Conservation (phyloP, 2,888 invertebrate genomes). For the Tubulanus polymorphus region DNA sequence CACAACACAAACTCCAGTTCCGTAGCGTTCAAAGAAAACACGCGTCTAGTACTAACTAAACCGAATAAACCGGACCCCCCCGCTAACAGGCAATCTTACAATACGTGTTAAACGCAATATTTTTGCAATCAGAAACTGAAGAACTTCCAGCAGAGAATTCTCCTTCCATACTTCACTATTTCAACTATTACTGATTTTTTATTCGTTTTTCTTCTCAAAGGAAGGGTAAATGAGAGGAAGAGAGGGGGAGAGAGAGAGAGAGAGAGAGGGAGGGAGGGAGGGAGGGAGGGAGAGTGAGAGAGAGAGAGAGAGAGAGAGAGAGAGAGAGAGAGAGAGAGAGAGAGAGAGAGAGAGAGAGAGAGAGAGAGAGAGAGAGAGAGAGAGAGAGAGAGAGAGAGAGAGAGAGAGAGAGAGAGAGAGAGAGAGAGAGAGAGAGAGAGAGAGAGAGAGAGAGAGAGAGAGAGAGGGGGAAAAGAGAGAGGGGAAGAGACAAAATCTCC, state of each 20-base stretch:
- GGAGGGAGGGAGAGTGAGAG: conserved; percentile 8
- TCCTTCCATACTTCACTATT: too few relatives aligned
- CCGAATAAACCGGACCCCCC: too few relatives aligned
- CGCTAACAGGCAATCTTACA: too few relatives aligned
- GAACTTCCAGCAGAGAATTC: too few relatives aligned
- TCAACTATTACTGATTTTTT: too few relatives aligned
- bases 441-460: conserved; percentile 1
- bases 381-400: conserved; percentile 10
- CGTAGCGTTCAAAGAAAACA: too few relatives aligned
- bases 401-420: conserved; percentile 4
- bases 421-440: conserved; percentile 4
- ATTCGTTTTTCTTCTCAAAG: too few relatives aligned
- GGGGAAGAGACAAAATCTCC: background rate
- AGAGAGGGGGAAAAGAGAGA: conserved; percentile 1
- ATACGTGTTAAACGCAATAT: too few relatives aligned
- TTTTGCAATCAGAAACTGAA: too few relatives aligned
- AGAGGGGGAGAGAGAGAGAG: background rate
- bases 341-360: conserved; percentile 4
- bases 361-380: conserved; percentile 8
- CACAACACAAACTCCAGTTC: too few relatives aligned
- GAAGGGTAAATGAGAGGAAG: background rate
- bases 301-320: conserved; percentile 6
- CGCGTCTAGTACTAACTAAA: too few relatives aligned
- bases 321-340: too few relatives aligned
- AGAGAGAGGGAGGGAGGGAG: background rate